Evolutionary conservation across 2,113 vertebrate species (phyloP), one percentile per base, ranked within the genome.

Genomic region (Sebastes fasciatus): DNA sequence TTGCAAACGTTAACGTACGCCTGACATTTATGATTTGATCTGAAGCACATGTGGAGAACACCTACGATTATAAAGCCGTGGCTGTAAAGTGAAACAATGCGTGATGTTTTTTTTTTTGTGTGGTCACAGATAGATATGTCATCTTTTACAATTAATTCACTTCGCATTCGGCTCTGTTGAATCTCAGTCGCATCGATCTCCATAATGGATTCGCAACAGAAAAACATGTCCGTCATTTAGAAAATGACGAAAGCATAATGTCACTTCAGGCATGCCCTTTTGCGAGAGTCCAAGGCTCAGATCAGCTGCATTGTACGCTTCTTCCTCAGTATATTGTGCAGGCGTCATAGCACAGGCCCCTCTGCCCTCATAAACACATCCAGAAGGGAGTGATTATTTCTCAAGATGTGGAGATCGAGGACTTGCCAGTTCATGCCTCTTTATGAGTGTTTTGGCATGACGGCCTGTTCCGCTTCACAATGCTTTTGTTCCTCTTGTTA

Each of bases 311-410:
- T 73, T 70, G 85, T 80, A 54, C 8, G 49, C 73, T 64, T 86
- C 88, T 79, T 89, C 86, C 79, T 88, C 67, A 9, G 70, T 74
- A 60, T 81, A 81, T 91, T 81, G 89, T 75, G 68, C 86, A 84
- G 89, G 88, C 90, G 77, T 92, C 91, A 89, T 52, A 70, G 89
- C 85, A 46, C 61, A 67, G 88, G 77, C 90, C 91, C 90, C 84
- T 87, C 87, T 93, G 86, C 90, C 89, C 92, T 92, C 90, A 90
- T 90, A 94, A 95, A 94, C 80, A 90, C 86, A 90, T 85, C 92
- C 92, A 94, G 92, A 92, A 95, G 91, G 93, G 89, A 95, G 89
- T 94, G 89, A 94, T 94, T 94, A 94, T 92, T 94, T 91, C 86
- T 91, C 92, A 94, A 92, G 92, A 94, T 94, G 94, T 93, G 91